phyloP scores from a whole-genome alignment of 2,113 vertebrate genomes.

The Ciconia boyciana region DNA sequence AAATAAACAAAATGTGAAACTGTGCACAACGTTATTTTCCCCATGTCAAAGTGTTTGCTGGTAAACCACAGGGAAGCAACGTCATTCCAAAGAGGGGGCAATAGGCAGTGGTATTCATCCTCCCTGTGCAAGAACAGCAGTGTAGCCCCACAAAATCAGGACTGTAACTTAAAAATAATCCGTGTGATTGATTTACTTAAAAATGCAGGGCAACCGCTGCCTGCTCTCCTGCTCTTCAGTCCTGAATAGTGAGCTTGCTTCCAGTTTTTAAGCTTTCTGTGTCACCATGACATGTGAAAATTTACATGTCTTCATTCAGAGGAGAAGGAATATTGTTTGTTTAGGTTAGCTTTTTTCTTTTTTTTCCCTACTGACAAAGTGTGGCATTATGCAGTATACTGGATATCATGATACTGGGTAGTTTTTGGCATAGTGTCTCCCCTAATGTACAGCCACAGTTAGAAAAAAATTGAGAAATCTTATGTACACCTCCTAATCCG shows the following conservation, averaged over 20 bases:
- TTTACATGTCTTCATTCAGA: neutral
- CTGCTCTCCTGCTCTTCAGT: neutral
- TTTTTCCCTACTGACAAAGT: neutral
- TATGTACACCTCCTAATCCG: neutral
- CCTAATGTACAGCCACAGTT: neutral
- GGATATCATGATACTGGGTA: neutral
- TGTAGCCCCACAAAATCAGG: neutral
- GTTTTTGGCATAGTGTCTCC: neutral
- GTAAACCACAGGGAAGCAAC: neutral
- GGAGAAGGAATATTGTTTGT: neutral
- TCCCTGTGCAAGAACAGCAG: neutral
- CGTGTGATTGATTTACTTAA: fast-evolving
- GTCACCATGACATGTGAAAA: neutral
- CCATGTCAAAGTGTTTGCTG: neutral
- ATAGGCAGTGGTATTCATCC: neutral
- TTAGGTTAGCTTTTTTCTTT: neutral
- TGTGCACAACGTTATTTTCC: neutral
- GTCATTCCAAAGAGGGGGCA: neutral
- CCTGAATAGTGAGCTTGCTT: neutral
- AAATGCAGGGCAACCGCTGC: neutral
- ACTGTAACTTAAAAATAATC: neutral
- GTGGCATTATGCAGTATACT: neutral
- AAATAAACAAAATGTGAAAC: neutral
- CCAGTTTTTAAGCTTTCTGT: neutral
- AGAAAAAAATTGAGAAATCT: slow-evolving; percentile 23